Conservation (phyloP, 1,140 invertebrate genomes). For the Danaus melanippus region DNA sequence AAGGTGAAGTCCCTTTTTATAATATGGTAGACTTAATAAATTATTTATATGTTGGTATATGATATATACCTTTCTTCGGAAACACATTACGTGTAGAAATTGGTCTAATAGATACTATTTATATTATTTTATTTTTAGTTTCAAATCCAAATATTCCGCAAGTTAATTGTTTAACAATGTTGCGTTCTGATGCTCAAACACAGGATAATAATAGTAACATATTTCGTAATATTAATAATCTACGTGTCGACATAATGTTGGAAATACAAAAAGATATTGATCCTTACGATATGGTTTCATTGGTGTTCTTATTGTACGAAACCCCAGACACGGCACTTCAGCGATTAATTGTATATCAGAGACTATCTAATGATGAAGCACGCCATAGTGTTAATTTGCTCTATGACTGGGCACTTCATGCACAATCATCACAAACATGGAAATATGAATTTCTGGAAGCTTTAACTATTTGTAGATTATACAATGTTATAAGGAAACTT, state of each 20-base stretch:
- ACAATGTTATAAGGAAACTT: conserved; percentile 47
- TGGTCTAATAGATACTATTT: too few relatives aligned
- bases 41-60: too few relatives aligned
- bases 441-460: conserved; percentile 57
- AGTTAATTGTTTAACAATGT: conserved; percentile 23
- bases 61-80: too few relatives aligned
- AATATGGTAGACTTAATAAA: too few relatives aligned
- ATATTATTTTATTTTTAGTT: too few relatives aligned
- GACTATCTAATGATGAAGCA: conserved; percentile 37
- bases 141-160: too few relatives aligned
- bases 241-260: conserved; percentile 40
- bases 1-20: too few relatives aligned
- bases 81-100: too few relatives aligned
- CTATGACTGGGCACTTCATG: conserved; percentile 48
- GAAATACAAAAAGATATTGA: conserved; percentile 55
- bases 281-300: conserved; percentile 46
- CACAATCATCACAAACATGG: conserved; percentile 44
- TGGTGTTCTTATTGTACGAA: conserved; percentile 62
- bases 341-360: conserved; percentile 45
- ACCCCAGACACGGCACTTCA: conserved; percentile 55
- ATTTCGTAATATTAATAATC: conserved; percentile 28
- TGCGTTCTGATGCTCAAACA: conserved; percentile 27
- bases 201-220: conserved; percentile 22
- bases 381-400: conserved; percentile 45
- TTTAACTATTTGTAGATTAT: conserved; percentile 47